Base-by-base conservation (phyloP, 2,797 vertebrate species). In the Sciaenops ocellatus region DNA sequence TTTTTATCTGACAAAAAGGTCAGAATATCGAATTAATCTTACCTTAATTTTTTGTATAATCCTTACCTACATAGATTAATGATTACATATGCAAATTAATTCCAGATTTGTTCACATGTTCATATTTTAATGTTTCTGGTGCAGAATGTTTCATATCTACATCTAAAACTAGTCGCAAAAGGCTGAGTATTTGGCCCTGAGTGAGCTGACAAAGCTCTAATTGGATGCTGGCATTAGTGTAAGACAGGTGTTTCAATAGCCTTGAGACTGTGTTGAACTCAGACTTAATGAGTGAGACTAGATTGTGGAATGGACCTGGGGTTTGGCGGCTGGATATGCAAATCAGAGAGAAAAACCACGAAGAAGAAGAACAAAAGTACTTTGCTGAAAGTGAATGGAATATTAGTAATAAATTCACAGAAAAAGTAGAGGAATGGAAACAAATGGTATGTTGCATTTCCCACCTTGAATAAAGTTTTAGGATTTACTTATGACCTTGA, bases 231-330 rank as follows among this genome's bases (percentile, higher is more conserved):
- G 69, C 54, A 17, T 73, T 10, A 18, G 22, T 66, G 56, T 51
- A 20, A n/a, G 51, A 75, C 55, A 79, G 64, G 51, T 87, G 52
- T 57, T 86, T 60, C 12, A 59, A 48, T 56, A 78, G 48, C 65
- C 57, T 69, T 5, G 16, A 69, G 78, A 54, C 56, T n/a, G 20
- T 46, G 54, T 47, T 69, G 15, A 66, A 63, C 71, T 66, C 34
- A 50, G 20, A 38, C 20, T 71, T 78, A 71, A 78, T 81, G 68
- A 81, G 48, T 46, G 28, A 80, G 47, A 52, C 24, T 16, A 13
- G 72, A 70, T 66, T 63, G 26, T 67, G 22, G 44, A 85, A 68
- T 55, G 10, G 42, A 46, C 57, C 34, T 62, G 24, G 56, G 44
- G 30, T 68, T 41, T 63, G n/a, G 44, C 26, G 56, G 52, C 24